Evolutionary conservation across 2,113 vertebrate genomes (phyloP).

Genomic region (Bagarius yarrelli): DNA sequence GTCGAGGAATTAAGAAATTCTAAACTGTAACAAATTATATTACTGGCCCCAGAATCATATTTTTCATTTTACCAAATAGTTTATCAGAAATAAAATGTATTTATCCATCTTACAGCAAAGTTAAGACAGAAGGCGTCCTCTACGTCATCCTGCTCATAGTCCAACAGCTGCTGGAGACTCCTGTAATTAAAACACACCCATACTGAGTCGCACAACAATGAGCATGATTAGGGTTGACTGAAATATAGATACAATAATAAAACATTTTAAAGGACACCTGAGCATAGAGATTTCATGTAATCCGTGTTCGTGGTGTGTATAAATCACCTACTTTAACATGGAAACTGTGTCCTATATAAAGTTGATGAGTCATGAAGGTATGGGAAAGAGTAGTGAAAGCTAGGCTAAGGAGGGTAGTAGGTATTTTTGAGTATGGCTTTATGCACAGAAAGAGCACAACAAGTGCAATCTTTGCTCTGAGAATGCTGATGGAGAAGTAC

Average conservation of each 20-base stretch:
- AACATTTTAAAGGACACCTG: neutral
- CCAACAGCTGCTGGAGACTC: slow-evolving; percentile 92
- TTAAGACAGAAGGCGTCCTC: slow-evolving; percentile 93
- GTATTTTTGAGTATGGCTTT: too few species aligned
- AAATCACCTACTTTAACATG: neutral
- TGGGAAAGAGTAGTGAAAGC: too few species aligned
- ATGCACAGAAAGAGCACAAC: too few species aligned
- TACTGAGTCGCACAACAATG: neutral
- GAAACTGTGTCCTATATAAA: neutral
- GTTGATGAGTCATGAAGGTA: too few species aligned
- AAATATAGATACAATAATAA: neutral
- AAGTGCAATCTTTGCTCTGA: too few species aligned
- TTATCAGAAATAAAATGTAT: neutral
- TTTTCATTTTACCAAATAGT: neutral
- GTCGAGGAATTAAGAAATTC: neutral
- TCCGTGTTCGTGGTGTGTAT: neutral
- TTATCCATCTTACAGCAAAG: slow-evolving; percentile 79
- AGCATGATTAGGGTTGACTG: neutral
- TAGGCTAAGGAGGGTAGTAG: too few species aligned
- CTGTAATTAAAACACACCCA: slow-evolving; percentile 59
- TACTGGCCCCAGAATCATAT: too few species aligned
- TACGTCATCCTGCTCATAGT: slow-evolving; percentile 84
- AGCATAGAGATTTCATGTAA: too few species aligned
- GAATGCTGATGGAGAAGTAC: too few species aligned
- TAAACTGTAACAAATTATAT: neutral